Conservation (phyloP, 2,888 invertebrate genomes). For the Drosophila anomelani region DNA sequence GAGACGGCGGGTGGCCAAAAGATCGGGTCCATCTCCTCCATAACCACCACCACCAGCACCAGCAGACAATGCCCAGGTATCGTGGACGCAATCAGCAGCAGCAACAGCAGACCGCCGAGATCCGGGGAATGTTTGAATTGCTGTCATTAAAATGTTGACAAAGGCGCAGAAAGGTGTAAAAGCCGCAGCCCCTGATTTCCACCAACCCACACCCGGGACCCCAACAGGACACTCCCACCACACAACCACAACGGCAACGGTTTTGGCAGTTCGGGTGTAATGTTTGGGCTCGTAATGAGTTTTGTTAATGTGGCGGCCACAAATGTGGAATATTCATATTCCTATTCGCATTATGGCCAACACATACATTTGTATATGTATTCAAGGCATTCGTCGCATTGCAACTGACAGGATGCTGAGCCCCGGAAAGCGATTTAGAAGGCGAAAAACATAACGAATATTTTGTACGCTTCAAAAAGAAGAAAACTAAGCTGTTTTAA, state of each 20-base stretch:
- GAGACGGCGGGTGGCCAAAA: conserved; percentile 18
- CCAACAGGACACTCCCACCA: neutral
- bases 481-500: neutral
- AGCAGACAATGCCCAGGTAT: conserved; percentile 70
- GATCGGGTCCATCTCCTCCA: neutral
- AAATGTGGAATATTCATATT: conserved; percentile 51
- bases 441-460: neutral
- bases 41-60: neutral
- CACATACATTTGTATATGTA: conserved; percentile 4
- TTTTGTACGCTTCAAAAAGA: neutral
- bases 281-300: conserved; percentile 59
- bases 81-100: conserved; percentile 64
- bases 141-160: conserved; percentile 80
- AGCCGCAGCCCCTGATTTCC: conserved; percentile 46
- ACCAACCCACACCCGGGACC: neutral
- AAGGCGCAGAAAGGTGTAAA: conserved; percentile 78
- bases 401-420: conserved; percentile 34
- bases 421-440: conserved; percentile 8
- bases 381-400: conserved; percentile 24
- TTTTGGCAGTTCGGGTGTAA: neutral
- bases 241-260: conserved; percentile 14
- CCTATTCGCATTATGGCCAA: conserved; percentile 19
- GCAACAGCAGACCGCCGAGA: conserved; percentile 17
- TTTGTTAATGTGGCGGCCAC: conserved; percentile 64
- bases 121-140: conserved; percentile 70